Evolutionary conservation across 2,113 vertebrate species (phyloP).

Genomic region (Ceyx melanurus): DNA sequence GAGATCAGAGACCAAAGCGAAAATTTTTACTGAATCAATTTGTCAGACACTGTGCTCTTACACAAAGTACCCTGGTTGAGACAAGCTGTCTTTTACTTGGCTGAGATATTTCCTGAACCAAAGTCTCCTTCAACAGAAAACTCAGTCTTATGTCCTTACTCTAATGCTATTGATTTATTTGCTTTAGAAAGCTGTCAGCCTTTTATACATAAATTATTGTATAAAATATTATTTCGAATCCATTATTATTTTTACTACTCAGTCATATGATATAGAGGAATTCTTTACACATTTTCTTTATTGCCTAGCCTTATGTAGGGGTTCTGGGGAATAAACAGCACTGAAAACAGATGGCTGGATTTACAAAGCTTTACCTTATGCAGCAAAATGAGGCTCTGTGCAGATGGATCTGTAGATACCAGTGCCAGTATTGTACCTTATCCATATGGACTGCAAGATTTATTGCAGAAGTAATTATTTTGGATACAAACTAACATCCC

Average conservation of each 20-base stretch:
- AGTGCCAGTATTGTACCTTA: conserved; percentile 67
- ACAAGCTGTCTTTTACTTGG: neutral
- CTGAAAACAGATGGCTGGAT: conserved; percentile 65
- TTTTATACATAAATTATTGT: neutral
- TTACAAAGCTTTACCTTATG: conserved; percentile 65
- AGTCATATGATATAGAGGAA: neutral
- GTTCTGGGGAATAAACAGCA: conserved; percentile 19
- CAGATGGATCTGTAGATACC: conserved; percentile 71
- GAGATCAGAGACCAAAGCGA: neutral
- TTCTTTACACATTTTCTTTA: neutral
- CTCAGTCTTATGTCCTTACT: neutral
- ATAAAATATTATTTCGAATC: neutral
- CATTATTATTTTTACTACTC: neutral
- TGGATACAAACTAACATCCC: conserved; percentile 22
- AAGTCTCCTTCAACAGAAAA: neutral
- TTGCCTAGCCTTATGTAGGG: conserved; percentile 38
- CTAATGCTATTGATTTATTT: neutral
- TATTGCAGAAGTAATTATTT: conserved; percentile 59
- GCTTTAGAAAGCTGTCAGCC: neutral
- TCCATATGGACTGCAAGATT: conserved; percentile 68
- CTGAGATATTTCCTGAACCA: neutral
- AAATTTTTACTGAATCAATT: neutral
- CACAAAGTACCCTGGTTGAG: neutral
- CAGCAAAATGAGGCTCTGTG: conserved; percentile 52
- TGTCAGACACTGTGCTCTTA: neutral